A percentile compares a stretch with the other conserved stretches of the same genome.
Conservation (phyloP, 2,113 vertebrate genomes). For the Actinemys pallida region DNA sequence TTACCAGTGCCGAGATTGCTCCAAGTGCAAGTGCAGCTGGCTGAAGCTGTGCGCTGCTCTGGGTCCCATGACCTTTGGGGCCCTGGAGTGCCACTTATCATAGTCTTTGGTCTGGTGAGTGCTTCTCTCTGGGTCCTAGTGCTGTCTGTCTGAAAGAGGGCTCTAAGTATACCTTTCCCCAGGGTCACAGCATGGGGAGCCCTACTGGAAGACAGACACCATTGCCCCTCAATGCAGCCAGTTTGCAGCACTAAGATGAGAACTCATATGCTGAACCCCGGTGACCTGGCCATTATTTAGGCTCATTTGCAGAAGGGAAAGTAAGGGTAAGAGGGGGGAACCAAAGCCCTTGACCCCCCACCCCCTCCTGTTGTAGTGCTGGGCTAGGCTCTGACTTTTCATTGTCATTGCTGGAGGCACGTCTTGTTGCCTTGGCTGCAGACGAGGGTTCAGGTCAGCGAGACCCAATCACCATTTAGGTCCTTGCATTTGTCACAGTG, state of each 20-base stretch:
- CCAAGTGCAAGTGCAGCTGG: not conserved
- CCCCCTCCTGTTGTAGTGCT: not conserved
- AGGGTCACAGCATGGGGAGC: not conserved
- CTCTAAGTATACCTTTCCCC: not conserved
- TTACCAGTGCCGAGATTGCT: not conserved
- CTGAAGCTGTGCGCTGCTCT: constrained; percentile 7
- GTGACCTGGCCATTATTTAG: not conserved
- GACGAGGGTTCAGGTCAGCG: not conserved
- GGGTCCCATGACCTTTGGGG: not conserved
- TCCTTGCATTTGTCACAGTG: rapidly evolving
- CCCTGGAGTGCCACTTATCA: not conserved
- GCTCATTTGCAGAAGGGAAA: not conserved
- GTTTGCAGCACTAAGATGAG: not conserved
- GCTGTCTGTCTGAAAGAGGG: not conserved
- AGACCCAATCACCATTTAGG: rapidly evolving
- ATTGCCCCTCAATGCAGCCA: not conserved
- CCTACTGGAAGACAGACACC: not conserved
- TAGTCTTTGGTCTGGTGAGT: constrained; percentile 20
- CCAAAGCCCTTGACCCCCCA: rapidly evolving
- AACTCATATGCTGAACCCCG: rapidly evolving
- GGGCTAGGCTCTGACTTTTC: not conserved
- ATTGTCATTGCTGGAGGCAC: rapidly evolving
- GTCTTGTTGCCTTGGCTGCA: not conserved
- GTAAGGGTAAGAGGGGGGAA: not conserved
- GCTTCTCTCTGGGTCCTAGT: constrained; percentile 23